A percentile compares a stretch with the other conserved stretches of the same genome.
phyloP scores from a whole-genome alignment of 1,140 invertebrate species.

The Platorchestia sp. region DNA sequence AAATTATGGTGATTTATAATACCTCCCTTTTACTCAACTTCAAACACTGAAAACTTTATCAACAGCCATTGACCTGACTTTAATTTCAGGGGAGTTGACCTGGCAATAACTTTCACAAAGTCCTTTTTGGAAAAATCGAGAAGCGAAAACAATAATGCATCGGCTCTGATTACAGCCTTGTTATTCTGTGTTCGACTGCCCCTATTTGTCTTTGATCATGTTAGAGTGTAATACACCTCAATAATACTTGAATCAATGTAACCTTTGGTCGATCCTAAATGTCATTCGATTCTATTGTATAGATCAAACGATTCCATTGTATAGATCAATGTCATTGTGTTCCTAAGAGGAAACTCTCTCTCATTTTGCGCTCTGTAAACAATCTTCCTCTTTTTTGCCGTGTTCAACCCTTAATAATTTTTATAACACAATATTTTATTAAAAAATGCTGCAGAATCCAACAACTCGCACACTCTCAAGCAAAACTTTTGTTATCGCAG shows the following conservation, averaged over 20 bases:
- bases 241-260: not conserved
- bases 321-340: not conserved
- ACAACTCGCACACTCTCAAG: not conserved
- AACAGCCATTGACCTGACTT: too few relatives aligned
- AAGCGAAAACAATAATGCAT: not conserved
- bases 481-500: not conserved
- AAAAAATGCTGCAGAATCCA: not conserved
- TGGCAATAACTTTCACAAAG: not conserved
- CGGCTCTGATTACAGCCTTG: not conserved
- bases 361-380: too few relatives aligned
- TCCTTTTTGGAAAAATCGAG: not conserved
- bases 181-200: not conserved
- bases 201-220: not conserved
- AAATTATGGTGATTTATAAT: not conserved
- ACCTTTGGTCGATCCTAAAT: not conserved
- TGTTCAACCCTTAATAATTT: not conserved
- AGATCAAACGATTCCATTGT: not conserved
- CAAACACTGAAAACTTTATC: not conserved
- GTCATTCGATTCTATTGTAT: not conserved
- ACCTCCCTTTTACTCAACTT: not conserved
- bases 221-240: not conserved
- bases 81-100: too few relatives aligned
- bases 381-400: not conserved
- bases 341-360: not conserved
- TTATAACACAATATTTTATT: not conserved